Evolutionary conservation across 2,113 vertebrate genomes (phyloP), one percentile per base, ranked within the genome.

Genomic region (Otis tarda): DNA sequence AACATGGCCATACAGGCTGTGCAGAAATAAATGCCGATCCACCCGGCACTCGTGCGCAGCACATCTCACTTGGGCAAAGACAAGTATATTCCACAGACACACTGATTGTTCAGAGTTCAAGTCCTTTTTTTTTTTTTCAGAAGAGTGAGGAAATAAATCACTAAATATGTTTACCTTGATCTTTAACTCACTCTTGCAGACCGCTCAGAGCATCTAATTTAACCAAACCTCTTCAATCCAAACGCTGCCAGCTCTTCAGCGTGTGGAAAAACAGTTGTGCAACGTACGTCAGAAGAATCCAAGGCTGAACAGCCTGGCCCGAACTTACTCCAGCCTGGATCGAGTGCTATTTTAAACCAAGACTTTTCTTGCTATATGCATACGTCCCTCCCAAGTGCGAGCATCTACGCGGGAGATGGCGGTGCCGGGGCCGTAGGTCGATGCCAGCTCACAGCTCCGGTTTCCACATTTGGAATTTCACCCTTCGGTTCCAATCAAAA

Each of bases 341-440:
- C 5, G 76, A 45, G 57, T 13, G 5, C 50, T 59, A 20, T 24
- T 45, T 45, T 45, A 75, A 91, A 27, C 57, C 56, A 27, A 86
- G 12, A 41, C 31, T 30, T 45, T 53, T 37, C 39, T 21, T 41
- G 13, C 43, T 78, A 1, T 2, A 3, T 3, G 4, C 28, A 7
- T 8, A 24, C 52, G 7, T 31, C n/a, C 33, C 43, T 74, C 45
- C 68, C 10, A 60, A 83, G 52, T 1, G 1, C 0, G 30, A 86
- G 85, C 56, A 60, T 7, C 59, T 21, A 25, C 7, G 56, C 31
- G 2, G n/a, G 60, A 19, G 35, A 2, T 47, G 0, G 39, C 6
- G 0, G 21, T 5, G 50, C 35, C 0, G 0, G 7, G 7, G 78
- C 85, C 1, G 1, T 7, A n/a, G 77, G 87, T 64, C 7, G 5